Base-by-base conservation (phyloP, 2,888 invertebrate genomes). In the Lasioglossum zephyrum region DNA sequence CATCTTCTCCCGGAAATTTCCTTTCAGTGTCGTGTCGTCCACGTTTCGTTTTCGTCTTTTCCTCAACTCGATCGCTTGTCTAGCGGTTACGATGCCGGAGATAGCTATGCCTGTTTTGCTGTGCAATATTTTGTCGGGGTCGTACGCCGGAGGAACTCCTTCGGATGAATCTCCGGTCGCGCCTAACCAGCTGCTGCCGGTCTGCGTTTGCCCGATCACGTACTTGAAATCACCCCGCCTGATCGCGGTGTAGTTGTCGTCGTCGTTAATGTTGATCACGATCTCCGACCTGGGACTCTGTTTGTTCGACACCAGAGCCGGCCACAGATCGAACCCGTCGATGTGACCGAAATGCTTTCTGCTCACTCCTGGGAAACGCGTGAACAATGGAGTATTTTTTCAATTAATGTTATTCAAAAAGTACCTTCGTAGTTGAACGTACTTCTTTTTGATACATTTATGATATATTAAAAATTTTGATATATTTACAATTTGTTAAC, bases 171-270 rank as follows among this genome's bases (percentile, higher is more conserved):
- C 57, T 2, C 96, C 96, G 1, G 93, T 88, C 66, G 95, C 95
- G 18, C 96, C 96, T 84, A 95, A 94, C 96, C 96, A 96, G 1
- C 88, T 90, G 82, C 95, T 95, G 4, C 79, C 84, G 13, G 82
- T 53, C 4, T 73, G 49, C 5, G 90, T 91, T n/a, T 96, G 96
- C 2, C 97, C 97, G 66, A 96, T 96, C 0, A 97, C 92, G 83
- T 97, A 96, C 94, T 97, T 97, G 94, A 96, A 97, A 93, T 97
- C 96, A 0, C 96, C 97, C 41, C 96, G 95, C 92, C 97, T 95
- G 73, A 95, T 95, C 92, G 96, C 96, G 1, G 96, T 96, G 88
- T 96, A 97, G 87, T 96, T 96, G 3, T 89, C 93, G 16, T 95
- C 93, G 70, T 96, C 96, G 83, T 97, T 96, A 66, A 97, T 95